phyloP scores from a whole-genome alignment of 2,113 vertebrate genomes.

The Crotalus helleri region DNA sequence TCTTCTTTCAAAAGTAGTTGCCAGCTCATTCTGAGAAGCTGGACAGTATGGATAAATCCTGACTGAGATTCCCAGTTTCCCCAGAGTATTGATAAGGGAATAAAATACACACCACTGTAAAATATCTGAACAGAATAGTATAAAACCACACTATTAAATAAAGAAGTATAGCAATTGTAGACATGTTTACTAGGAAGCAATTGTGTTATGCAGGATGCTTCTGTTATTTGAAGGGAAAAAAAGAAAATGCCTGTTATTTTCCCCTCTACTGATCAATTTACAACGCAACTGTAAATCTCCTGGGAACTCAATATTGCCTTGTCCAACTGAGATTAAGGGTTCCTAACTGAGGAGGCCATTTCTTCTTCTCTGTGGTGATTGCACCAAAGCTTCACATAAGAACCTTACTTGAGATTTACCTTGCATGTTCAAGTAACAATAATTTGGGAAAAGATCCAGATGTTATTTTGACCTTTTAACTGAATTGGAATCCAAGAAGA shows the following conservation, averaged over 20 bases:
- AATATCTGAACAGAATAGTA: neutral
- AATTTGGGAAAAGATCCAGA: neutral
- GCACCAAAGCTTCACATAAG: neutral
- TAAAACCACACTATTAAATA: neutral
- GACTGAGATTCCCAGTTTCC: neutral
- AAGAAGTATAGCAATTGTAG: neutral
- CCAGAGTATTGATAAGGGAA: neutral
- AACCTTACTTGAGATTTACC: constrained; percentile 29
- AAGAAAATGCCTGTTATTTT: neutral
- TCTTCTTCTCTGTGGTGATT: constrained; percentile 19
- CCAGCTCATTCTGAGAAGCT: neutral
- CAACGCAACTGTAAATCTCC: neutral
- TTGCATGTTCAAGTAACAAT: constrained; percentile 4
- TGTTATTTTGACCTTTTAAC: neutral
- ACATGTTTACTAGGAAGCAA: neutral
- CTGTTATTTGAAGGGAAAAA: neutral
- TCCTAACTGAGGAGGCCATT: constrained; percentile 11
- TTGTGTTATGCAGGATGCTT: neutral
- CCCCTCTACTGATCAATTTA: neutral
- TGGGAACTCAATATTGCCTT: constrained; percentile 1
- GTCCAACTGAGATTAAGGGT: constrained; percentile 18
- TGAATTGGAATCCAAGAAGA: neutral
- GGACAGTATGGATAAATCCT: neutral
- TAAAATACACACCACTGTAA: neutral
- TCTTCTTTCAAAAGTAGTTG: neutral